Base-by-base conservation (phyloP, 2,797 vertebrate species). In the Sphaeramia orbicularis region DNA sequence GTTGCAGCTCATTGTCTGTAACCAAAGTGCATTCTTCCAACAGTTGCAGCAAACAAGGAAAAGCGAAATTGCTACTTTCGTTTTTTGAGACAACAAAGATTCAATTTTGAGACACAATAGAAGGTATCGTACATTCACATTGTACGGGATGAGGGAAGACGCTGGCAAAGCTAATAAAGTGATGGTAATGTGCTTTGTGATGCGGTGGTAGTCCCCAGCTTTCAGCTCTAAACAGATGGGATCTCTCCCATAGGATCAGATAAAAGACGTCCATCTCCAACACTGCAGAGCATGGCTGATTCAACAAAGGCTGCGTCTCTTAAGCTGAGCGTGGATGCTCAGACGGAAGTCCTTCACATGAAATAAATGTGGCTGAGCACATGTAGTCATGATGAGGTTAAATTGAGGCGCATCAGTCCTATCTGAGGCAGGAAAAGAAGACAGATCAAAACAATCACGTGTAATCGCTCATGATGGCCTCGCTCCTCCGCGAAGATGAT, bases 101-200 rank as follows among this genome's bases (percentile, higher is more conserved):
- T 84, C 32, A 67, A 64, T 74, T 80, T 67, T 32, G 56, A 77
- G 62, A 78, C 72, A 85, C 55, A 68, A 80, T 67, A 62, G 71
- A 74, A 52, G 71, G 52, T 69, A 65, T 80, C n/a, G 24, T 71
- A 71, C 68, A 70, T 91, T 91, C 91, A 92, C 91, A 91, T 91
- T 91, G 74, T 68, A 77, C 14, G 84, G 87, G 91, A 85, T 67
- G 70, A 78, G 63, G 66, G 70, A 81, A 64, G 44, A 51, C 53
- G 68, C 76, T 80, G 81, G 76, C 74, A 37, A 56, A 71, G 80
- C 79, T 86, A 87, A 89, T 83, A 86, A 85, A 85, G 79, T 81
- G 81, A 81, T 77, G 70, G 74, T 83, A 78, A 85, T 85, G 82
- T 84, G 80, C 82, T 86, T 85, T 79, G 74, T 84, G 85, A 83